Percentiles rank a stretch among this genome's conserved stretches.
phyloP scores from a whole-genome alignment of 2,888 invertebrate species.

The Tachina grossa region DNA sequence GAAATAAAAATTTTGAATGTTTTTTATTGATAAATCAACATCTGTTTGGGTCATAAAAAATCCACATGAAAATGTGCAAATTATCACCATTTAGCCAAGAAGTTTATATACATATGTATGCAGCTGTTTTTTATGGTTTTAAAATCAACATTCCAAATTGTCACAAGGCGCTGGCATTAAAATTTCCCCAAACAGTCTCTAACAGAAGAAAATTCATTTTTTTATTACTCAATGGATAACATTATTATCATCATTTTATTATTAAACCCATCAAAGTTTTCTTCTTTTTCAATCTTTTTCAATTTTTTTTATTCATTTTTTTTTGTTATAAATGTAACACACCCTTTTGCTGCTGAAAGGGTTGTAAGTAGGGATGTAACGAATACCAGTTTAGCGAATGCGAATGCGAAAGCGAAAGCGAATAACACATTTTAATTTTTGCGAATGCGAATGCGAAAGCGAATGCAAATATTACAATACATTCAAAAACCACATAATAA shows the following conservation, averaged over 20 bases:
- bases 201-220: constrained; percentile 21
- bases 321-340: neutral
- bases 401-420: no score
- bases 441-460: no score
- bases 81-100: constrained; percentile 56
- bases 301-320: constrained; percentile 33
- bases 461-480: no score
- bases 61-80: constrained; percentile 47
- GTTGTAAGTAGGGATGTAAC: no score
- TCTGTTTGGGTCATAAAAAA: constrained; percentile 50
- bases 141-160: constrained; percentile 15
- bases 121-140: constrained; percentile 49
- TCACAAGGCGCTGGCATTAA: neutral
- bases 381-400: no score
- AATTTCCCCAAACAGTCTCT: neutral
- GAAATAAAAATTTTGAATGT: constrained; percentile 13
- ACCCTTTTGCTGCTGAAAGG: constrained; percentile 15
- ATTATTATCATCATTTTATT: constrained; percentile 53
- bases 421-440: no score
- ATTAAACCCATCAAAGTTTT: constrained; percentile 42
- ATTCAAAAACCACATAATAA: no score
- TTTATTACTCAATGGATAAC: constrained; percentile 57
- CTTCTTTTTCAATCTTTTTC: constrained; percentile 23
- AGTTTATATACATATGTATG: constrained; percentile 17
- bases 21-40: constrained; percentile 55